These are phyloP conservation scores for Aethes cnicana DNA, from an alignment of 2,888 invertebrate species.

Conservation along the genomic window DNA sequence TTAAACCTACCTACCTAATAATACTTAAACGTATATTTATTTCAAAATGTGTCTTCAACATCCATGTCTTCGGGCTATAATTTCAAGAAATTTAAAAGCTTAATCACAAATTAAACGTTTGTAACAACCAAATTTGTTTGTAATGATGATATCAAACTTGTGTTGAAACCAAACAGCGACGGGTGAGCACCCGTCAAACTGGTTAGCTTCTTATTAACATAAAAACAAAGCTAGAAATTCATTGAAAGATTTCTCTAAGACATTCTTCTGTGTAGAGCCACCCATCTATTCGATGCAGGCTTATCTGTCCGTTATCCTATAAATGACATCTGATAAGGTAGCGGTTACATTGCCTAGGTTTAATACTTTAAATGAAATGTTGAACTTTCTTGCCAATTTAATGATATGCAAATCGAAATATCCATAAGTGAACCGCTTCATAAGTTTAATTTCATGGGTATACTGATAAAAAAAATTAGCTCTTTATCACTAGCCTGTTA, in stretches of 20 bases:
- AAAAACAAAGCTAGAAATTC: constrained; percentile 77
- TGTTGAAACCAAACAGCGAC: constrained; percentile 58
- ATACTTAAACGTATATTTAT: no score
- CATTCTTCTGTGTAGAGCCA: constrained; percentile 68
- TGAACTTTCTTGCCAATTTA: constrained; percentile 42
- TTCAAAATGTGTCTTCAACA: no score
- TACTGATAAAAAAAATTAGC: no score
- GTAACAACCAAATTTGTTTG: constrained; percentile 46
- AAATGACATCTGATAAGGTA: constrained; percentile 78
- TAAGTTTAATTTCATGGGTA: no score
- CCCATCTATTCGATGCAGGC: constrained; percentile 69
- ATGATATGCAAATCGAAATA: constrained; percentile 41
- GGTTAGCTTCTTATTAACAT: constrained; percentile 70
- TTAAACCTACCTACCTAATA: no score
- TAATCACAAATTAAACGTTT: constrained; percentile 33
- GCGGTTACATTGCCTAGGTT: constrained; percentile 50
- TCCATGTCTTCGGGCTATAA: no score
- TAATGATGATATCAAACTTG: constrained; percentile 52
- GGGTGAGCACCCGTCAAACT: constrained; percentile 63
- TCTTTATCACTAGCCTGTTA: no score
- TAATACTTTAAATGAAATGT: constrained; percentile 51
- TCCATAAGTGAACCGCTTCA: constrained; percentile 2
- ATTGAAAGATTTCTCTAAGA: constrained; percentile 73
- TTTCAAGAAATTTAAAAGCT: background rate
- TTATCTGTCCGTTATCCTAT: constrained; percentile 77